phyloP scores from a whole-genome alignment of 2,797 vertebrate species.

The Phoeniculus purpureus region DNA sequence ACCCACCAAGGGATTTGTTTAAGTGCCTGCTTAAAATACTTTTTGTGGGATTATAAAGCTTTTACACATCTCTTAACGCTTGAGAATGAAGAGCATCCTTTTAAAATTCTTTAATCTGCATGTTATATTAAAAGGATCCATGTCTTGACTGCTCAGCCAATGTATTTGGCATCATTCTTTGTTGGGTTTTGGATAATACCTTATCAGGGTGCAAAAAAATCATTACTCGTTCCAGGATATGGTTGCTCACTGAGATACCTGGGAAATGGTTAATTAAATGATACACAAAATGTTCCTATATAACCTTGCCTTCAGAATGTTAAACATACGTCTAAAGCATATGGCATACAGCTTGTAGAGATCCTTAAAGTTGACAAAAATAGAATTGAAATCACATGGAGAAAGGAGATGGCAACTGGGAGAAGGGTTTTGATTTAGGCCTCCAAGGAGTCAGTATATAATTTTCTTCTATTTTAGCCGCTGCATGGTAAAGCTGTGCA shows the following conservation, averaged over 20 bases:
- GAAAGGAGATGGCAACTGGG: background rate
- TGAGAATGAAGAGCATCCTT: background rate
- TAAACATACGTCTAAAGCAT: background rate
- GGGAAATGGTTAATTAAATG: conserved; percentile 23
- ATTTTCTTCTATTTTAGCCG: background rate
- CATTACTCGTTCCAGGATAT: background rate
- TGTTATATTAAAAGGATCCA: background rate
- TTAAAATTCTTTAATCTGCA: background rate
- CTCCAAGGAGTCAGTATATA: background rate
- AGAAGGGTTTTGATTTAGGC: background rate
- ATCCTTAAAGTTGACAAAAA: conserved; percentile 4
- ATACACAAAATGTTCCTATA: background rate
- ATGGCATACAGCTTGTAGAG: background rate
- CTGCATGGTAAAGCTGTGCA: background rate
- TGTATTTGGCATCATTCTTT: background rate
- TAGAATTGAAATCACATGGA: conserved; percentile 7
- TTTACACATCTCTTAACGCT: conserved; percentile 1
- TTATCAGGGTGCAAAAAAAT: background rate
- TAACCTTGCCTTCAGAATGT: background rate
- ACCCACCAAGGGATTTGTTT: background rate
- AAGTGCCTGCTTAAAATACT: background rate
- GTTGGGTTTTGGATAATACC: background rate
- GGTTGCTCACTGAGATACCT: background rate
- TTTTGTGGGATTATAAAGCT: conserved; percentile 9
- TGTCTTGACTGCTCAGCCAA: background rate